Base-by-base conservation (phyloP, 2,888 invertebrate genomes). In the Epicampocera succincta region DNA sequence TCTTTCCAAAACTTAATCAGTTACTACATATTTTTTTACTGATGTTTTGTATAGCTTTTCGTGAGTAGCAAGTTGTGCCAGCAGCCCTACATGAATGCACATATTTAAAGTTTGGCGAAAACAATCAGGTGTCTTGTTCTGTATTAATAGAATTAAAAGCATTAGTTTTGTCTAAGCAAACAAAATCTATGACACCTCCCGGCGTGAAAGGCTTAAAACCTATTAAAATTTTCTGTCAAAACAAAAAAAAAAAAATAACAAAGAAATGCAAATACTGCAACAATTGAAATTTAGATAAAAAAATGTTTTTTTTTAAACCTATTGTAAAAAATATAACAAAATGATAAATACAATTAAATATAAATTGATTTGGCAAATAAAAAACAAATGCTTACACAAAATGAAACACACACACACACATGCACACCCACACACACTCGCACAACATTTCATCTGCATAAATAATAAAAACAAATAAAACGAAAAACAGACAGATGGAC, bases 341-440 rank as follows among this genome's bases (percentile, higher is more conserved):
- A 68, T 69, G 21, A 52, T 52, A 68, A 54, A 68, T 75, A 68
- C 42, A 75, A 75, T 76, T 44, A 61, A 68, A 61, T 68, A 44
- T 44, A 68, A 76, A 76, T 76, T 76, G 68, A 76, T 68, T 76
- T 52, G 33, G n/a, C 44, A 76, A 61, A 60, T 48, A 60, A 33
- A 46, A 61, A 54, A 52, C 13, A 52, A 76, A 50, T 46, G 21
- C 12, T 48, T 4, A 33, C 15, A 68, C 38, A 66, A 15, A 33
- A 61, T 52, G 29, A 13, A n/a, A 66, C 21, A 60, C 40, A 60
- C 9, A 8, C 33, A 3, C 8, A 9, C 33, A 33, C 33, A 33
- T 9, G 9, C 1, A 33, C 33, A 19, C 2, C 21, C n/a, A 21
- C 21, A 42, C 2, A 21, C 13, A 60, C 12, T 33, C 3, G 1